Conservation (phyloP, 2,888 invertebrate genomes). For the Himalopsyche kuldschensis region DNA sequence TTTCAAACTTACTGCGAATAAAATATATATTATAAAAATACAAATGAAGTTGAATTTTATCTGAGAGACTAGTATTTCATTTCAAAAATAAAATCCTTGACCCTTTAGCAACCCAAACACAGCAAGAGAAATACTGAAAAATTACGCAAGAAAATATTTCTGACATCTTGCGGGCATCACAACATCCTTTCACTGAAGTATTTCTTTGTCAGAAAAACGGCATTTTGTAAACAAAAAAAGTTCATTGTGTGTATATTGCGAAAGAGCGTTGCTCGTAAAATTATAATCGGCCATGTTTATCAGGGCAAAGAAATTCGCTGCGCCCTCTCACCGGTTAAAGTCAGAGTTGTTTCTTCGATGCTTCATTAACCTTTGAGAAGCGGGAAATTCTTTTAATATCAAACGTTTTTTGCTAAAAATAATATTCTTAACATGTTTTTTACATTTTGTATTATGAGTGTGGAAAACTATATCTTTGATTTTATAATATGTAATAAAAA, state of each 20-base stretch:
- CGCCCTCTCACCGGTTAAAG: neutral
- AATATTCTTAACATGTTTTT: no score
- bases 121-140: no score
- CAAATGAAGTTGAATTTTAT: no score
- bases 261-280: conserved; percentile 41
- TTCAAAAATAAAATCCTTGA: no score
- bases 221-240: conserved; percentile 3
- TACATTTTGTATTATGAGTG: no score
- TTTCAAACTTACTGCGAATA: no score
- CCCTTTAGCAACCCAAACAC: no score
- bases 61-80: no score
- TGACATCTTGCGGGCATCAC: neutral
- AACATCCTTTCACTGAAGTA: neutral
- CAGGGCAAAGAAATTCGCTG: neutral
- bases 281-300: conserved; percentile 13
- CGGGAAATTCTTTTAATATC: neutral
- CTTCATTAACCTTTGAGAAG: neutral
- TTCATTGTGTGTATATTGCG: conserved; percentile 50
- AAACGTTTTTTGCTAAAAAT: no score
- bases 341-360: neutral
- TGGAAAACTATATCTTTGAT: no score
- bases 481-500: no score
- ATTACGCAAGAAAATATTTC: neutral
- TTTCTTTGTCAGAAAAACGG: neutral
- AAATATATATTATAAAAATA: no score